Evolutionary conservation across 2,113 vertebrate genomes (phyloP).

Genomic region (Antennarius striatus): DNA sequence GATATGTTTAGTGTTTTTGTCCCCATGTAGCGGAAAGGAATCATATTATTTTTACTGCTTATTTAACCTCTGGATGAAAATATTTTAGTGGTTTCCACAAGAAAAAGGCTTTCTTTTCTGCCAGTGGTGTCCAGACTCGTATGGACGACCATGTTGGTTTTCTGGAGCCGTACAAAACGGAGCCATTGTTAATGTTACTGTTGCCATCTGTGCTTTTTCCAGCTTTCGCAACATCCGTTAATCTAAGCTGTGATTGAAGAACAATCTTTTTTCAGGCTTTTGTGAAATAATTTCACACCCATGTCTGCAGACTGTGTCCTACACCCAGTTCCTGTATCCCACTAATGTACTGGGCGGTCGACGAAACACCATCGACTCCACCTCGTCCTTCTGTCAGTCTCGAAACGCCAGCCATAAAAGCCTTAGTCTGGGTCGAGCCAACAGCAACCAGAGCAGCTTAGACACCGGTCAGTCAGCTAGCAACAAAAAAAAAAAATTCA

Average conservation of each 20-base stretch:
- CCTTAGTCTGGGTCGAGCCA: conserved; percentile 90
- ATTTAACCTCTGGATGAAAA: too few relatives aligned
- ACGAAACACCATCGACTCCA: conserved; percentile 96
- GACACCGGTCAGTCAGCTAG: conserved; percentile 84
- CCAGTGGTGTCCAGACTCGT: not conserved
- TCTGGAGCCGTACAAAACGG: not conserved
- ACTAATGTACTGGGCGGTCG: conserved; percentile 91
- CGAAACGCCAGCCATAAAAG: conserved; percentile 95
- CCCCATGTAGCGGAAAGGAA: too few relatives aligned
- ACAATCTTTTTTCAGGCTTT: not conserved
- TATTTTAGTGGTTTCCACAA: too few relatives aligned
- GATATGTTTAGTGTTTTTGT: too few relatives aligned
- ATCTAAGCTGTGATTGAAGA: not conserved
- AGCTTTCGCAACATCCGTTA: not conserved
- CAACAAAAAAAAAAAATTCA: not conserved
- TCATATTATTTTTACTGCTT: too few relatives aligned
- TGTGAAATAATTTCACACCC: not conserved
- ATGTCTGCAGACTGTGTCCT: conserved; percentile 90
- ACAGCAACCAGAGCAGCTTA: conserved; percentile 96
- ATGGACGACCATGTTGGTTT: not conserved
- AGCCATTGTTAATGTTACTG: not conserved
- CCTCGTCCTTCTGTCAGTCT: conserved; percentile 92
- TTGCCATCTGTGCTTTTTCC: not conserved
- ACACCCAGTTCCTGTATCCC: conserved; percentile 95
- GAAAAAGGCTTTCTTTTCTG: too few relatives aligned